A percentile compares a stretch with the other conserved stretches of the same genome.
These are phyloP conservation scores for Brienomyrus longianalis DNA, from an alignment of 2,113 vertebrate species.

Conservation along the genomic window DNA sequence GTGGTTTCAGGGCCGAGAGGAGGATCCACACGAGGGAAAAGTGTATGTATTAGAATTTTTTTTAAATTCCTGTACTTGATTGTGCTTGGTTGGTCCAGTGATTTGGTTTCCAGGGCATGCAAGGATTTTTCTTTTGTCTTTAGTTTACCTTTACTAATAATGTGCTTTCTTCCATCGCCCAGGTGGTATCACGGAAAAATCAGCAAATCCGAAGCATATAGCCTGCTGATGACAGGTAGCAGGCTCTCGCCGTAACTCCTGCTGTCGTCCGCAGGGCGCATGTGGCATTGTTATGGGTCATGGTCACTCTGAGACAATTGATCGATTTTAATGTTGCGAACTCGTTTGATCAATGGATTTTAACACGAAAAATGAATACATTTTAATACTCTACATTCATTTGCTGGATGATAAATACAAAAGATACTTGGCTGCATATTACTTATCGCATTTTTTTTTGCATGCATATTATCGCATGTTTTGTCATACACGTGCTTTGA, in stretches of 20 bases:
- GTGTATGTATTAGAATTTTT: constrained; percentile 71
- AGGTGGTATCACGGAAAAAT: constrained; percentile 99
- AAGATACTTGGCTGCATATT: not conserved
- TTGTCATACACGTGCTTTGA: not conserved
- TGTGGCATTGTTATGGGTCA: not conserved
- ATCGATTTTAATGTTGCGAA: not conserved
- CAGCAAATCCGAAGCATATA: constrained; percentile 96
- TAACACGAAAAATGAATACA: not conserved
- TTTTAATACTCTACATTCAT: not conserved
- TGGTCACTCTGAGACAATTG: not conserved
- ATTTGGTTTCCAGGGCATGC: not conserved
- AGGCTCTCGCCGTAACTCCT: not conserved
- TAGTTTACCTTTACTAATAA: not conserved
- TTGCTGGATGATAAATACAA: not conserved
- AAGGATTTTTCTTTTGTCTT: not conserved
- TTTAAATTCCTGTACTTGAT: not conserved
- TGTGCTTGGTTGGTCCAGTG: not conserved
- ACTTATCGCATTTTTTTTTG: not conserved
- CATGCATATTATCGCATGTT: not conserved
- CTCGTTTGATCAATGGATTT: not conserved
- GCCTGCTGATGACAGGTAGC: constrained; percentile 93
- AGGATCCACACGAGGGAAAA: constrained; percentile 99
- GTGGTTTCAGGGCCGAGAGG: constrained; percentile 78
- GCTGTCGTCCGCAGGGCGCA: not conserved
- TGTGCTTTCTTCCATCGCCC: constrained; percentile 39